phyloP scores from a whole-genome alignment of 2,797 vertebrate species.

The Phoebastria nigripes region DNA sequence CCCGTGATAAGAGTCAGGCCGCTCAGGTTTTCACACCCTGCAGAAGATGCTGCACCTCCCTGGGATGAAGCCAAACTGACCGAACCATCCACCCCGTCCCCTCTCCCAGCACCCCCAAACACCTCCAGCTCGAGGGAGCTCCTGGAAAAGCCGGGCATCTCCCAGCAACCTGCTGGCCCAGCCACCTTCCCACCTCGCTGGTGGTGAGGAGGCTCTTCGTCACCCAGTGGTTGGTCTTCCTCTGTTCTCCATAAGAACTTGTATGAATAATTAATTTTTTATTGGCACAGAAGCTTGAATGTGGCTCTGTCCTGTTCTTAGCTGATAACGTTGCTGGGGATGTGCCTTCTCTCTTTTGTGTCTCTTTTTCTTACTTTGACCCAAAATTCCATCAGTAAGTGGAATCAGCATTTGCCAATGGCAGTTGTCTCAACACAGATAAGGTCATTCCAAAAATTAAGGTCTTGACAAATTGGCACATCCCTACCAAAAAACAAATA shows the following conservation, averaged over 20 bases:
- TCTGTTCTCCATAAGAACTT: neutral
- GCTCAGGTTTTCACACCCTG: neutral
- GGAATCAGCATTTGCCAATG: neutral
- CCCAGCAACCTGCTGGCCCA: neutral
- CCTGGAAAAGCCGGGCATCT: neutral
- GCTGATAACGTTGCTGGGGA: neutral
- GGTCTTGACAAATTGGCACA: neutral
- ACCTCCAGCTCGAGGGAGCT: neutral
- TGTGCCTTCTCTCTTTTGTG: neutral
- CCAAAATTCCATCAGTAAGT: neutral
- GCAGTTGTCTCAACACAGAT: neutral
- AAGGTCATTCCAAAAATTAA: neutral
- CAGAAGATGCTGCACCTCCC: neutral
- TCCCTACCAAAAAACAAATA: neutral
- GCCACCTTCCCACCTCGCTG: neutral
- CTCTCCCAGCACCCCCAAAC: neutral
- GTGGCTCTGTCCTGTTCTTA: neutral
- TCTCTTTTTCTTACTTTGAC: neutral
- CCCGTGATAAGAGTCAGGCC: neutral
- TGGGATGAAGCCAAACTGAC: neutral
- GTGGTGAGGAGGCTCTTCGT: neutral
- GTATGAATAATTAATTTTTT: neutral
- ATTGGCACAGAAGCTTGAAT: neutral
- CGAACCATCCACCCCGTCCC: neutral
- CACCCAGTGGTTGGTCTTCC: neutral